phyloP scores from a whole-genome alignment of 2,113 vertebrate species.

The Gopherus evgoodei region DNA sequence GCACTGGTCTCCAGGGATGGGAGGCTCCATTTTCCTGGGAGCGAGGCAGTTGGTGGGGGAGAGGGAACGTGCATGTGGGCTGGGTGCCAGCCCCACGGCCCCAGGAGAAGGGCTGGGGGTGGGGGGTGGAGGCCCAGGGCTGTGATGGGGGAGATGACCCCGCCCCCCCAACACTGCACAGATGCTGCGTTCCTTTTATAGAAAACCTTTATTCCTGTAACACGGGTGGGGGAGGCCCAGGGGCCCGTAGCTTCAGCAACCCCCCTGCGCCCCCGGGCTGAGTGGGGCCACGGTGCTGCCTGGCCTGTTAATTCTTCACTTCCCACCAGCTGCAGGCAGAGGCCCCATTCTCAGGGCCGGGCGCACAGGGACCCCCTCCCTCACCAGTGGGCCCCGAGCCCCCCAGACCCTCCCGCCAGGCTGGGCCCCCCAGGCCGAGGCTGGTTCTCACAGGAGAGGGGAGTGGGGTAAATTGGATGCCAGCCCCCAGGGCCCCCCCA shows the following conservation, averaged over 20 bases:
- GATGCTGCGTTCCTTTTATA: not conserved
- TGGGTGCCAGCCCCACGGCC: not conserved
- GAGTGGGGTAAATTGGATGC: too few species aligned
- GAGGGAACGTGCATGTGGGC: not conserved
- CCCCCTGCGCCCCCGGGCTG: not conserved
- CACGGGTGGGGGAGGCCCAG: not conserved
- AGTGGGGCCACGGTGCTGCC: not conserved
- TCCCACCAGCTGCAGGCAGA: not conserved
- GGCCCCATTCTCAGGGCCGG: too few species aligned
- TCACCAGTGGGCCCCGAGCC: too few species aligned
- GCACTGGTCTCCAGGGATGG: too few species aligned
- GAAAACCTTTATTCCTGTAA: conserved; percentile 27
- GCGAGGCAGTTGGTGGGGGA: not conserved
- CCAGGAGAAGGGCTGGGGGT: not conserved
- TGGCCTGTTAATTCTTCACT: not conserved
- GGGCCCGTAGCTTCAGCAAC: not conserved
- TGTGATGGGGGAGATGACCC: too few species aligned
- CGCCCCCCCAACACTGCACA: not conserved
- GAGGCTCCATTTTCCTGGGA: not conserved
- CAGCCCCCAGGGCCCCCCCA: too few species aligned
- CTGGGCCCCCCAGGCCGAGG: too few species aligned
- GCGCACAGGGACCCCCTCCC: too few species aligned
- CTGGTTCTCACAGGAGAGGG: not conserved
- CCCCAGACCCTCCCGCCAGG: too few species aligned
- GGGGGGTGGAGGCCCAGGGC: not conserved